phyloP scores from a whole-genome alignment of 2,113 vertebrate species.

The Plotosus lineatus region DNA sequence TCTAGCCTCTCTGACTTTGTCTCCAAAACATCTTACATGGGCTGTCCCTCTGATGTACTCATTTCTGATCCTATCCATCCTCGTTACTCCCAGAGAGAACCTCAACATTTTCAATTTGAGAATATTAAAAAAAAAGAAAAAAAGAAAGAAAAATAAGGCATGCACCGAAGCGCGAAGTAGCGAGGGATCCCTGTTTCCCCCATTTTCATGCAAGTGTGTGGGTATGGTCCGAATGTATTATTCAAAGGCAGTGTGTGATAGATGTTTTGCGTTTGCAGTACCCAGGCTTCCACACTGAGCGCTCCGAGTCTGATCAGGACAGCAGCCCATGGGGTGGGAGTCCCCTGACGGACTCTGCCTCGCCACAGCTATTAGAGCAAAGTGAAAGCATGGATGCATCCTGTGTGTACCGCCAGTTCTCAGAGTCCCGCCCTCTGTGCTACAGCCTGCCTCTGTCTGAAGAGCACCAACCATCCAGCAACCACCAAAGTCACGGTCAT shows the following conservation, averaged over 20 bases:
- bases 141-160: too few species aligned
- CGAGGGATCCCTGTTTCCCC: too few species aligned
- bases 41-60: too few species aligned
- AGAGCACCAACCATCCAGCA: constrained; percentile 69
- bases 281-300: constrained; percentile 87
- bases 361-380: constrained; percentile 87
- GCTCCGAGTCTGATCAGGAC: constrained; percentile 91
- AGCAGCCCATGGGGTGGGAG: constrained; percentile 95
- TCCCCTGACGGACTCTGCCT: constrained; percentile 84
- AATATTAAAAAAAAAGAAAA: too few species aligned
- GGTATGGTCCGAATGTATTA: background rate
- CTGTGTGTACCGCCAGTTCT: constrained; percentile 85
- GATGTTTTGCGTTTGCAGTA: constrained; percentile 71
- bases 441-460: constrained; percentile 82
- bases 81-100: too few species aligned
- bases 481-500: constrained; percentile 77
- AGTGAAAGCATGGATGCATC: constrained; percentile 79
- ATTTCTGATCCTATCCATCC: too few species aligned
- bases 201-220: background rate
- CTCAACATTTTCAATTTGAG: too few species aligned
- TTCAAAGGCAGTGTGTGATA: background rate
- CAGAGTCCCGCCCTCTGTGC: constrained; percentile 80
- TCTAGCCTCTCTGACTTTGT: too few species aligned
- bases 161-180: too few species aligned
- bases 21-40: too few species aligned